These are phyloP conservation scores for Musca vetustissima DNA, from an alignment of 1,140 invertebrate species.

Conservation along the genomic window DNA sequence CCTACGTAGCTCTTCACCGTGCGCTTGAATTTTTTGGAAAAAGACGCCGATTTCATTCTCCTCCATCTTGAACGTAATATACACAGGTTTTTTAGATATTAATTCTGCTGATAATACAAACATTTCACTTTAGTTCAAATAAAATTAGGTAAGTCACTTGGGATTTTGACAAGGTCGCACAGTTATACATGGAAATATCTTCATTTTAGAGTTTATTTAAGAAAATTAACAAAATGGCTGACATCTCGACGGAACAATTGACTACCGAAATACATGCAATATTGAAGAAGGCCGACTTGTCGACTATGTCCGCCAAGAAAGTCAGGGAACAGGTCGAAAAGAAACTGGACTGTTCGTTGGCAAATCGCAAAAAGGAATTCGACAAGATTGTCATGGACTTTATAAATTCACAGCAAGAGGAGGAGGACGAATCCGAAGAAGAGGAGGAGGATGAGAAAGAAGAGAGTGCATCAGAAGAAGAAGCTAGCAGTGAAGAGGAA, in stretches of 20 bases:
- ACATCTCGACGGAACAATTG: conserved; percentile 48
- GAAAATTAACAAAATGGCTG: conserved; percentile 44
- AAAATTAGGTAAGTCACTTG: no score
- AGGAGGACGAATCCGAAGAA: conserved; percentile 56
- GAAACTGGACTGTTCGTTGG: conserved; percentile 75
- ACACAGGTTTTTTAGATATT: not conserved
- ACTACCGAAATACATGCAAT: conserved; percentile 59
- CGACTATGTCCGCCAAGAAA: conserved; percentile 83
- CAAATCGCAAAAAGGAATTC: conserved; percentile 77
- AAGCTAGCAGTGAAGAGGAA: conserved; percentile 56
- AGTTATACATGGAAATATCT: not conserved
- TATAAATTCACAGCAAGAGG: conserved; percentile 57
- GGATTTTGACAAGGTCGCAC: not conserved
- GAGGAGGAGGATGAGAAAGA: conserved; percentile 65
- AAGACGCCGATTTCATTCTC: conserved; percentile 24
- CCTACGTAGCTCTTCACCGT: not conserved
- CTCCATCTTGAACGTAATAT: not conserved
- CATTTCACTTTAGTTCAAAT: no score
- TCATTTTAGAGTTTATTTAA: no score
- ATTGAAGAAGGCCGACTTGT: conserved; percentile 83
- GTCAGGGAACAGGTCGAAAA: conserved; percentile 86
- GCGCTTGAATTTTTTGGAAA: conserved; percentile 17
- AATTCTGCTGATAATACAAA: not conserved
- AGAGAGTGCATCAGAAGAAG: conserved; percentile 59
- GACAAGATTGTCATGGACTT: conserved; percentile 60